phyloP scores from a whole-genome alignment of 2,888 invertebrate species.

The Morpho deidamia region DNA sequence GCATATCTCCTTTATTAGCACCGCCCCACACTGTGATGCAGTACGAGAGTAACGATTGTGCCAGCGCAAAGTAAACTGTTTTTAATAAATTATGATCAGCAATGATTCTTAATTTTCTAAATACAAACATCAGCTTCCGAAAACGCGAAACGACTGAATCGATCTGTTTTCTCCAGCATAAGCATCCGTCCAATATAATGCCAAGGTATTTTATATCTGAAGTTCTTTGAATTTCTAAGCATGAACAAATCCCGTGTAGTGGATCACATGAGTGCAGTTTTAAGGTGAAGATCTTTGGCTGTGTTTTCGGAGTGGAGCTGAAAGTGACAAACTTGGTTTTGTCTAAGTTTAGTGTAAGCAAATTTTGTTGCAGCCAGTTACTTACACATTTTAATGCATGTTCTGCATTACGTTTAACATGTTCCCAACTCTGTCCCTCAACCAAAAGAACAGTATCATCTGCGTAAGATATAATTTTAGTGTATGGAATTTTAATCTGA shows the following conservation, averaged over 20 bases:
- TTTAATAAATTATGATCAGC: background rate
- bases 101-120: background rate
- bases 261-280: background rate
- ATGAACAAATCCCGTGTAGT: background rate
- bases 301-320: background rate
- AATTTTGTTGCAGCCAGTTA: background rate
- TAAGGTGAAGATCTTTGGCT: background rate
- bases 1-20: background rate
- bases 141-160: background rate
- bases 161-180: background rate
- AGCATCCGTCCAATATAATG: no score
- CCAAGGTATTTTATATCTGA: background rate
- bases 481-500: background rate
- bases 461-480: background rate
- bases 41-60: background rate
- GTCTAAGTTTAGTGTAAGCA: background rate
- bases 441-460: no score
- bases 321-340: background rate
- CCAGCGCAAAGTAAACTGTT: background rate
- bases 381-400: background rate
- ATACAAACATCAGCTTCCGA: background rate
- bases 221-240: background rate
- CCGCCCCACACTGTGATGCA: background rate
- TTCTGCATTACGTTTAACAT: background rate
- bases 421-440: background rate